phyloP scores from a whole-genome alignment of 2,888 invertebrate genomes.

The Slavum lentiscoides region DNA sequence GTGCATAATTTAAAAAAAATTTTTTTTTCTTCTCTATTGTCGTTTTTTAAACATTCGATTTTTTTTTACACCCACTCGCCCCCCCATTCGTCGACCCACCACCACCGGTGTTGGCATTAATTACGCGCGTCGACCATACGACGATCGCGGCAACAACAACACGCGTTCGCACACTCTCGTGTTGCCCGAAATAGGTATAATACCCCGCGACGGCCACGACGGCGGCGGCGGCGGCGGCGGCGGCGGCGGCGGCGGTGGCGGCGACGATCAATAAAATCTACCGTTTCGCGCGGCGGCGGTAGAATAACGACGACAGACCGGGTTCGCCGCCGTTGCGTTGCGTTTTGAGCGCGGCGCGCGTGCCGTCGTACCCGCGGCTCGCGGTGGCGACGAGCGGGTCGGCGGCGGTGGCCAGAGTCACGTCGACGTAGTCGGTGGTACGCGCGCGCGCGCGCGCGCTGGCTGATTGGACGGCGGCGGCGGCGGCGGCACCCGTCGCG shows the following conservation, averaged over 20 bases:
- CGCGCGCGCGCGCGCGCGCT: too few relatives aligned
- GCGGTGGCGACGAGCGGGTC: neutral
- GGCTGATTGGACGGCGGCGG: too few relatives aligned
- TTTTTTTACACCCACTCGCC: too few relatives aligned
- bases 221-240: too few relatives aligned
- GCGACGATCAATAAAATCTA: constrained; percentile 19
- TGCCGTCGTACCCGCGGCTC: neutral
- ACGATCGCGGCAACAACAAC: too few relatives aligned
- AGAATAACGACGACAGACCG: neutral
- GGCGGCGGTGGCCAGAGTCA: neutral
- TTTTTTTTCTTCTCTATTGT: neutral
- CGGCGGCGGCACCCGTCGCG: too few relatives aligned
- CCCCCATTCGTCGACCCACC: too few relatives aligned
- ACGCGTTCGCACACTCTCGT: too few relatives aligned
- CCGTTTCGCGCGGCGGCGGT: neutral
- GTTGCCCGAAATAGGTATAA: too few relatives aligned
- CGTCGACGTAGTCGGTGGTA: neutral
- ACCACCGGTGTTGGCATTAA: too few relatives aligned
- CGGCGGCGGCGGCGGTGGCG: neutral
- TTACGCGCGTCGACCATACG: too few relatives aligned
- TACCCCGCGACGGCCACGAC: neutral
- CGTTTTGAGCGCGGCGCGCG: constrained; percentile 7
- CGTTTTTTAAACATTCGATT: neutral
- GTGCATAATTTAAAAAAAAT: neutral
- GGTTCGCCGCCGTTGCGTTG: constrained; percentile 19